A percentile compares a stretch with the other conserved stretches of the same genome.
Evolutionary conservation across 2,888 invertebrate genomes (phyloP).

Genomic region (Xylocampa areola): DNA sequence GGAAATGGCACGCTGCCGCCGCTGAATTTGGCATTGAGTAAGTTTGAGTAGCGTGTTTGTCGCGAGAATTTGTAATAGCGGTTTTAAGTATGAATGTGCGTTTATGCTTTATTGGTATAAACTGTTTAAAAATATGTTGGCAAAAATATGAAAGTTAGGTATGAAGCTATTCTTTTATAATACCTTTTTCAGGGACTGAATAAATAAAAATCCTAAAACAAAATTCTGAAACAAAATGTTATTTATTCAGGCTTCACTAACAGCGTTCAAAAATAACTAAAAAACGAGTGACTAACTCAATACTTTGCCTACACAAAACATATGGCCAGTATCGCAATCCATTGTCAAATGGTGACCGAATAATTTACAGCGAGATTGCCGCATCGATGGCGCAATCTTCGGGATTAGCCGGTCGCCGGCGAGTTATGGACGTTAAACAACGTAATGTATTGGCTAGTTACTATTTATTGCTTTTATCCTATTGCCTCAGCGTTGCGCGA

Average conservation of each 20-base stretch:
- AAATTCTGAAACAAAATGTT: background rate
- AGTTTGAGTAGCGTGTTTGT: background rate
- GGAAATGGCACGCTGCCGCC: slow-evolving; percentile 15
- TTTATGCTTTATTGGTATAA: no score
- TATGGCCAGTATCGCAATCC: slow-evolving; percentile 22
- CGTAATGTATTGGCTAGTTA: slow-evolving; percentile 53
- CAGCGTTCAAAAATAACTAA: background rate
- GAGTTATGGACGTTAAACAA: slow-evolving; percentile 57
- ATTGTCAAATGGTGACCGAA: slow-evolving; percentile 41
- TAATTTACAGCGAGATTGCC: slow-evolving; percentile 52
- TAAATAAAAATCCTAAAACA: background rate
- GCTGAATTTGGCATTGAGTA: slow-evolving; percentile 8
- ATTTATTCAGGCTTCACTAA: background rate
- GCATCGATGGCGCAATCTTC: slow-evolving; percentile 56
- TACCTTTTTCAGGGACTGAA: background rate
- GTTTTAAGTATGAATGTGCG: background rate
- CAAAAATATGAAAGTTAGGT: background rate
- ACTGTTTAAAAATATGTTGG: background rate
- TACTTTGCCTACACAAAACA: slow-evolving; percentile 27
- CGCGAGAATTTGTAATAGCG: background rate
- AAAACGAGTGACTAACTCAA: slow-evolving; percentile 30
- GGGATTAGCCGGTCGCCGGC: slow-evolving; percentile 55
- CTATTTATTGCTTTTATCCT: slow-evolving; percentile 57
- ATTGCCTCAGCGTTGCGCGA: slow-evolving; percentile 44
- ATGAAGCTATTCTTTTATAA: background rate